Percentiles rank a stretch among this genome's conserved stretches.
These are phyloP conservation scores for Polydrusus pterygomalis DNA, from an alignment of 2,888 invertebrate genomes.

Conservation along the genomic window DNA sequence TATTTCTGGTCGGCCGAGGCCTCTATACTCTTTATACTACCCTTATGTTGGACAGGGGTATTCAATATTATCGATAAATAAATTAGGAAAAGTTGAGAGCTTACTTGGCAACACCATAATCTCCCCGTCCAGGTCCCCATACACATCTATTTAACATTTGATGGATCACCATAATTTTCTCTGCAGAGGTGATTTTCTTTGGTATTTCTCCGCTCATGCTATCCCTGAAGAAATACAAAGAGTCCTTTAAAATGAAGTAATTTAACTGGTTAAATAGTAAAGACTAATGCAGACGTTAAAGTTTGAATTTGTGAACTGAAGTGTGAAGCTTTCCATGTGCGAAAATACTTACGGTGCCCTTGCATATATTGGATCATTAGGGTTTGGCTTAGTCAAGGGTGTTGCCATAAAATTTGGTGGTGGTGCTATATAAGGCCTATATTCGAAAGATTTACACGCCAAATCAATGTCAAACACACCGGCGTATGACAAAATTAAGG, in stretches of 20 bases:
- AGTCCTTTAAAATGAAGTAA: no score
- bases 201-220: constrained; percentile 56
- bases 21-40: no score
- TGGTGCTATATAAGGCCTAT: constrained; percentile 53
- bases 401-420: constrained; percentile 61
- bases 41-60: no score
- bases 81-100: neutral
- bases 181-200: constrained; percentile 63
- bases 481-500: constrained; percentile 60
- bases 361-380: constrained; percentile 56
- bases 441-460: constrained; percentile 58
- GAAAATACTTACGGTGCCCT: constrained; percentile 64
- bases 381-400: constrained; percentile 59
- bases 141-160: constrained; percentile 62
- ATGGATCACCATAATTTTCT: constrained; percentile 66
- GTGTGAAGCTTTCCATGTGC: no score
- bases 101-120: constrained; percentile 62
- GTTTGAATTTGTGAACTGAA: no score
- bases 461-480: constrained; percentile 61
- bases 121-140: constrained; percentile 61
- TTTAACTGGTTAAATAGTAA: no score
- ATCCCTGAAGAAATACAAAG: constrained; percentile 50
- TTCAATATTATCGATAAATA: no score
- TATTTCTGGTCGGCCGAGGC: no score
- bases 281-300: no score